phyloP scores from a whole-genome alignment of 2,113 vertebrate genomes.

The Tachysurus fulvidraco region DNA sequence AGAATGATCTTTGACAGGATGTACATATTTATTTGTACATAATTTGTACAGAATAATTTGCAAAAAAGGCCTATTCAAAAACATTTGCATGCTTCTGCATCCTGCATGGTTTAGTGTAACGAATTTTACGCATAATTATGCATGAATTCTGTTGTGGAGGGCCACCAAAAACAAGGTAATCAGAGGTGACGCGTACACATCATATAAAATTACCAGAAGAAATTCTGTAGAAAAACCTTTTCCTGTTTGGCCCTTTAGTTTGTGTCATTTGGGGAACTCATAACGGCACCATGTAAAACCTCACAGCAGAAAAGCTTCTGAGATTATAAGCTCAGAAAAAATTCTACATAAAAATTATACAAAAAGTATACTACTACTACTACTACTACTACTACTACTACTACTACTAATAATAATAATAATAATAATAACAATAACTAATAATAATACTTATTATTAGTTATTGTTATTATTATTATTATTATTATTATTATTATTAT shows the following conservation, averaged over 20 bases:
- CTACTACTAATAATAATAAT: too few relatives aligned
- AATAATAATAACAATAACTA: neutral
- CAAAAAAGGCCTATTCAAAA: neutral
- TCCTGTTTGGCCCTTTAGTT: neutral
- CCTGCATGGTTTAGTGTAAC: neutral
- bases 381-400: too few relatives aligned
- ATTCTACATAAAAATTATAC: too few relatives aligned
- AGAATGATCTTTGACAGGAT: neutral
- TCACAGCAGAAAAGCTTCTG: neutral
- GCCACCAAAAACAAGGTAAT: neutral
- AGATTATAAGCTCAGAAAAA: too few relatives aligned
- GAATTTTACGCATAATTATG: slow-evolving; percentile 37
- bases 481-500: slow-evolving; percentile 9
- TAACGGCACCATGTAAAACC: neutral
- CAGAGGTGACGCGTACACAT: neutral
- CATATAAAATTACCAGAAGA: neutral
- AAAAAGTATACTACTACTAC: too few relatives aligned
- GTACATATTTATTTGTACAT: too few relatives aligned
- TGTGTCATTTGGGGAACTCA: neutral
- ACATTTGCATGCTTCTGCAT: neutral
- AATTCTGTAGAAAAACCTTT: neutral
- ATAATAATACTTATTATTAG: too few relatives aligned
- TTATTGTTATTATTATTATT: slow-evolving; percentile 17
- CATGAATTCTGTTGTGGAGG: slow-evolving; percentile 16
- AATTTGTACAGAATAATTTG: too few relatives aligned